phyloP scores from a whole-genome alignment of 2,888 invertebrate genomes.

The Melolontha melolontha region DNA sequence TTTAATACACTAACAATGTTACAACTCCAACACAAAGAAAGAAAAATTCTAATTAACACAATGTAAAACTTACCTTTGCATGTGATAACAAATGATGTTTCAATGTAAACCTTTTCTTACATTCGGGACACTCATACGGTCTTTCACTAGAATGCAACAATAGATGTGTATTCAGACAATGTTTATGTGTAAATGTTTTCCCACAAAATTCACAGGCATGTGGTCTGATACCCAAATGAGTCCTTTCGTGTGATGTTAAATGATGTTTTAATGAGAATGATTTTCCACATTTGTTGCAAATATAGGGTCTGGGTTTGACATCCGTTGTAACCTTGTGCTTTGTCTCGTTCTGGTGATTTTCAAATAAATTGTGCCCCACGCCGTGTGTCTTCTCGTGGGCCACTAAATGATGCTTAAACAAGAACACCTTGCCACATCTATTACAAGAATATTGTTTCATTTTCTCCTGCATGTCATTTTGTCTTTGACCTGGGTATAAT shows the following conservation, averaged over 20 bases:
- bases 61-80: constrained; percentile 70
- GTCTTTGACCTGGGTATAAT: constrained; percentile 36
- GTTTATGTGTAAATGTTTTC: constrained; percentile 85
- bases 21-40: too few relatives aligned
- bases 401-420: constrained; percentile 86
- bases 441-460: constrained; percentile 85
- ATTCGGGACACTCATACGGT: constrained; percentile 86
- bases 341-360: constrained; percentile 16
- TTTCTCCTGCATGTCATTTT: constrained; percentile 56
- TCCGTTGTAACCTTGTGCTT: constrained; percentile 33
- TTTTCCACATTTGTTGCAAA: constrained; percentile 86
- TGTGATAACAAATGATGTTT: constrained; percentile 88
- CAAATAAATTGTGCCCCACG: constrained; percentile 72
- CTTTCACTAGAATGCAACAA: constrained; percentile 84
- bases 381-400: constrained; percentile 87
- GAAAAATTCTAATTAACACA: too few relatives aligned
- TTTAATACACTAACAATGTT: too few relatives aligned
- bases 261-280: constrained; percentile 87
- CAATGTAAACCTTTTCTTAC: constrained; percentile 87
- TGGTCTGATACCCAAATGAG: constrained; percentile 84
- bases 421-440: constrained; percentile 88
- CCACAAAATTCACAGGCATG: constrained; percentile 84
- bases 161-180: constrained; percentile 85
- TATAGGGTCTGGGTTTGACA: constrained; percentile 72
- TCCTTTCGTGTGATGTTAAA: constrained; percentile 84